A percentile compares a stretch with the other conserved stretches of the same genome.
Conservation (phyloP, 2,113 vertebrate genomes). For the Calidris pygmaea region DNA sequence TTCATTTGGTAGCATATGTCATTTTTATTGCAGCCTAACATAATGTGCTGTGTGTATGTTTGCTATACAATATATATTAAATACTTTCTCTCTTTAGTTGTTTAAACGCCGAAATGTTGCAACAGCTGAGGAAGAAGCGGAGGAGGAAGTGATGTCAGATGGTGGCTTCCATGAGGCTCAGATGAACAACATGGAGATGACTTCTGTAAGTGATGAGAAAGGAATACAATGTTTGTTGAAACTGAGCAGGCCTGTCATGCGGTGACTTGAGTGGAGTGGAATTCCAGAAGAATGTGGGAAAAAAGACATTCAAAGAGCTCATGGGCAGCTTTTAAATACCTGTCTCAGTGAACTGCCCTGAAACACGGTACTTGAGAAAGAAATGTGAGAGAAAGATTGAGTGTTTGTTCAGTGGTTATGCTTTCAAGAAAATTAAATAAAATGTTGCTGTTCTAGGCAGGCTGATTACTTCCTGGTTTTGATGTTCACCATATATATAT, state of each 20-base stretch:
- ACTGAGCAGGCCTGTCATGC: neutral
- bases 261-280: neutral
- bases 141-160: slow-evolving; percentile 97
- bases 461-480: neutral
- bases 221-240: neutral
- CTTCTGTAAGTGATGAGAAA: slow-evolving; percentile 75
- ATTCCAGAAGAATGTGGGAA: neutral
- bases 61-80: neutral
- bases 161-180: slow-evolving; percentile 94
- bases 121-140: slow-evolving; percentile 87
- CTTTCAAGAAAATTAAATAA: neutral
- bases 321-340: neutral
- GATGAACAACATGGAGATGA: slow-evolving; percentile 94
- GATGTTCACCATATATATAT: neutral
- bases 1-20: neutral
- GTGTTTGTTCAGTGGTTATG: neutral
- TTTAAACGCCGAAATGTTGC: slow-evolving; percentile 98
- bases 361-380: neutral
- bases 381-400: neutral
- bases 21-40: neutral
- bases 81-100: slow-evolving; percentile 74
- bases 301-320: neutral
- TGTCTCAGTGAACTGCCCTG: neutral
- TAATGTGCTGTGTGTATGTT: neutral
- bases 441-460: neutral